Evolutionary conservation across 2,113 vertebrate genomes (phyloP), one percentile per base, ranked within the genome.

Genomic region (Pycnonotus jocosus): DNA sequence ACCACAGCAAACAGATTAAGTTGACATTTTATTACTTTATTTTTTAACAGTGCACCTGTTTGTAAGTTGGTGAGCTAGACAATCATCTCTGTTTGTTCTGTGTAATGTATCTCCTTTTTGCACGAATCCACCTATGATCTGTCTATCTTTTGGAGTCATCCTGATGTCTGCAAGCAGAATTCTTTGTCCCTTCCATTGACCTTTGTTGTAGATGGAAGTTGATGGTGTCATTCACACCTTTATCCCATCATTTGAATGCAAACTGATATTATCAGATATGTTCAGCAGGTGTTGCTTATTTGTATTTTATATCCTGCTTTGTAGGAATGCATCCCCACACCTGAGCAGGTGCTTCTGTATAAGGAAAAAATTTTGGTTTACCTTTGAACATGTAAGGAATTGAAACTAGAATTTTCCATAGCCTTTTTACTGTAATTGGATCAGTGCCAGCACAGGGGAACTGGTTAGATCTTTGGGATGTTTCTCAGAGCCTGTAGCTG

Each of bases 101-200:
- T 20, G 68, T 27, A 33, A 22, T 54, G 12, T 12, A 38, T 35
- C 8, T 48, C 15, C 10, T 28, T 64, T 47, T 81, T 68, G 2
- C 21, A 27, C 42, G 3, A 85, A 68, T 40, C 5, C 15, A 51
- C 1, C 20, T 27, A 42, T 54, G 28, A 87, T 25, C 14, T 72
- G 8, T 37, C 35, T 37, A 18, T 62, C 25, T 66, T 69, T 76
- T 50, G 11, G 8, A 37, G 74, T 68, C 6, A 54, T 58, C 31
- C 21, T 48, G 17, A 31, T 25, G 9, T 31, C 16, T 57, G 11
- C 15, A 64, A 50, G 69, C 9, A 45, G 20, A 68, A 60, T 47
- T 40, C 12, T 60, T 57, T n/a, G 11, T 60, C n/a, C 7, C 24
- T 40, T 53, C 30, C 0, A 0, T 8, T 22, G 38, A 40, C 10